Evolutionary conservation across 2,113 vertebrate species (phyloP).

Genomic region (Spheniscus mendiculus): DNA sequence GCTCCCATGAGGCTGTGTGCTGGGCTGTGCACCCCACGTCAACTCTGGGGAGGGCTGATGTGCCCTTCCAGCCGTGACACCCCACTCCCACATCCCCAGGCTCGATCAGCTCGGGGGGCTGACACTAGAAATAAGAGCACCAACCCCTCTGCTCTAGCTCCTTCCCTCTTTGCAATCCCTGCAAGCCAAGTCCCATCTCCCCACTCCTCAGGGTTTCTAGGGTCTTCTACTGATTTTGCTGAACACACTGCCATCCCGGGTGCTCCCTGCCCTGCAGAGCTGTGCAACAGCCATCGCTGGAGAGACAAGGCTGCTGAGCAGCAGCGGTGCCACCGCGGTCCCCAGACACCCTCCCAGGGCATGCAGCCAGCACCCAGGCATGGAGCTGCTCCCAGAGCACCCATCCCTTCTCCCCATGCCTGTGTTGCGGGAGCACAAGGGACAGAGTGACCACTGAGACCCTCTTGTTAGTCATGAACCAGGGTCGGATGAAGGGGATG

Average conservation of each 20-base stretch:
- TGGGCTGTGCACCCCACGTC: neutral
- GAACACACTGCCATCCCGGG: rapidly evolving
- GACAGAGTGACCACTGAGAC: neutral
- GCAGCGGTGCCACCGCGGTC: rapidly evolving
- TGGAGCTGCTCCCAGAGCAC: neutral
- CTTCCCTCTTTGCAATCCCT: neutral
- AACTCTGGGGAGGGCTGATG: neutral
- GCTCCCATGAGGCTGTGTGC: rapidly evolving
- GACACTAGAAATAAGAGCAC: neutral
- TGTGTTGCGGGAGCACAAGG: neutral
- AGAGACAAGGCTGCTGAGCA: neutral
- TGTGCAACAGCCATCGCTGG: rapidly evolving
- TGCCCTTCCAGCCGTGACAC: neutral
- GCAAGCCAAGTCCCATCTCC: neutral
- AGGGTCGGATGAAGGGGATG: rapidly evolving
- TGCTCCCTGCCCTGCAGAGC: neutral
- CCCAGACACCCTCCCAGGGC: neutral
- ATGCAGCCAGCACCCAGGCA: neutral
- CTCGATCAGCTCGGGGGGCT: neutral
- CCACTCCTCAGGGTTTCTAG: rapidly evolving
- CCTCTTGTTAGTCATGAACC: neutral
- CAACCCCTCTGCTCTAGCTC: neutral
- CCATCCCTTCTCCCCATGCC: neutral
- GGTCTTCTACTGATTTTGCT: neutral
- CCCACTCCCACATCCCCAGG: neutral